Percentiles rank a stretch among this genome's conserved stretches.
phyloP scores from a whole-genome alignment of 1,140 invertebrate genomes.

The Amphibalanus amphitrite region DNA sequence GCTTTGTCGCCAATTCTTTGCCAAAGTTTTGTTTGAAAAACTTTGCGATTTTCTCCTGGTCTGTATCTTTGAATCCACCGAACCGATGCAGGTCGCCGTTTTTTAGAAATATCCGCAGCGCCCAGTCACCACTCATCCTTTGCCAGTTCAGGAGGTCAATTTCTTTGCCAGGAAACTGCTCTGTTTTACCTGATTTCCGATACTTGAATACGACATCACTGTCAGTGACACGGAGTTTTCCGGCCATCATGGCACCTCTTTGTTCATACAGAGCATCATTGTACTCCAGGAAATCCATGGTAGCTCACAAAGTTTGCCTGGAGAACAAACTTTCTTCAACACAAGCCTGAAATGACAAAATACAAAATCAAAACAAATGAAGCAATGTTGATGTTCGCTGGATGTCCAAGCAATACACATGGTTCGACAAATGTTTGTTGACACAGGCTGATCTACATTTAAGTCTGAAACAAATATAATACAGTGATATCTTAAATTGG shows the following conservation, averaged over 20 bases:
- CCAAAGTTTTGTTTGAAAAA: constrained; percentile 70
- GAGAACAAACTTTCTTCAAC: too few species aligned
- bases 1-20: constrained; percentile 72
- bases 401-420: too few species aligned
- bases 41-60: constrained; percentile 37
- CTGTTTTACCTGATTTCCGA: constrained; percentile 88
- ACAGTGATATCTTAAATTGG: too few species aligned
- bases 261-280: constrained; percentile 8
- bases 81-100: constrained; percentile 81
- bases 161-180: constrained; percentile 64
- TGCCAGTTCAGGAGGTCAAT: constrained; percentile 85
- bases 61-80: constrained; percentile 78
- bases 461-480: too few species aligned
- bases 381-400: too few species aligned
- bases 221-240: constrained; percentile 79
- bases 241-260: constrained; percentile 24
- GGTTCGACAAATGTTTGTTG: too few species aligned
- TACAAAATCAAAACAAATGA: too few species aligned
- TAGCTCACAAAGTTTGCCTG: not conserved
- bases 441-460: too few species aligned
- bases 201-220: constrained; percentile 88
- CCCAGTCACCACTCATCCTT: constrained; percentile 73
- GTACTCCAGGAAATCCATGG: not conserved
- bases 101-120: constrained; percentile 74
- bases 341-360: too few species aligned